phyloP scores from a whole-genome alignment of 2,113 vertebrate genomes.

The Passer domesticus region DNA sequence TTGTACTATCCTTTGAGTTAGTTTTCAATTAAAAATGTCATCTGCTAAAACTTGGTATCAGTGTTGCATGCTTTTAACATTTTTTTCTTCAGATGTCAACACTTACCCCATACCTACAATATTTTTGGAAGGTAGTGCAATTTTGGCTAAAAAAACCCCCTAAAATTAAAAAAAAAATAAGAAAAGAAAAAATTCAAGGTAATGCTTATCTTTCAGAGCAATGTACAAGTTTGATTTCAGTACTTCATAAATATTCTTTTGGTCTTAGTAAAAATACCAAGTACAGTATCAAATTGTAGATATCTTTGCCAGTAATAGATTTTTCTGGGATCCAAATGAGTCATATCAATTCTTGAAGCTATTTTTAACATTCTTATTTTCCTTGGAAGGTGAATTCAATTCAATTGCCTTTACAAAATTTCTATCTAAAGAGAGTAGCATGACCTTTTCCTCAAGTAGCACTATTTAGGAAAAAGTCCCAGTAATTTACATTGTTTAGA shows the following conservation, averaged over 20 bases:
- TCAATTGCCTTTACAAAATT: conserved; percentile 37
- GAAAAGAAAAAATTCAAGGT: neutral
- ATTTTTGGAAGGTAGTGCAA: conserved; percentile 23
- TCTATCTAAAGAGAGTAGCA: neutral
- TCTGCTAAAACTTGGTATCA: neutral
- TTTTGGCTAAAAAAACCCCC: neutral
- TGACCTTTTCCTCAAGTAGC: conserved; percentile 17
- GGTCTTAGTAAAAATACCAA: neutral
- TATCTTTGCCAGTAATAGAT: conserved; percentile 38
- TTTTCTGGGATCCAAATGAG: conserved; percentile 39
- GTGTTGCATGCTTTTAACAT: conserved; percentile 61
- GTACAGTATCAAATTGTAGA: conserved; percentile 14
- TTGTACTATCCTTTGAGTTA: conserved; percentile 92
- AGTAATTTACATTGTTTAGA: neutral
- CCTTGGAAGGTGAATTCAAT: conserved; percentile 24
- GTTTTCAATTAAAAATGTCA: conserved; percentile 5
- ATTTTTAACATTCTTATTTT: conserved; percentile 32
- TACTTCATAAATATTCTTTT: neutral
- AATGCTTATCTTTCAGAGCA: neutral
- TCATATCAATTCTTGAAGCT: neutral
- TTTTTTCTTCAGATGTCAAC: neutral
- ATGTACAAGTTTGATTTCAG: neutral
- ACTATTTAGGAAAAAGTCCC: neutral
- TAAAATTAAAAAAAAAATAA: neutral
- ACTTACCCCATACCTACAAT: neutral